phyloP scores from a whole-genome alignment of 2,113 vertebrate genomes.

The Mystacornis crossleyi region DNA sequence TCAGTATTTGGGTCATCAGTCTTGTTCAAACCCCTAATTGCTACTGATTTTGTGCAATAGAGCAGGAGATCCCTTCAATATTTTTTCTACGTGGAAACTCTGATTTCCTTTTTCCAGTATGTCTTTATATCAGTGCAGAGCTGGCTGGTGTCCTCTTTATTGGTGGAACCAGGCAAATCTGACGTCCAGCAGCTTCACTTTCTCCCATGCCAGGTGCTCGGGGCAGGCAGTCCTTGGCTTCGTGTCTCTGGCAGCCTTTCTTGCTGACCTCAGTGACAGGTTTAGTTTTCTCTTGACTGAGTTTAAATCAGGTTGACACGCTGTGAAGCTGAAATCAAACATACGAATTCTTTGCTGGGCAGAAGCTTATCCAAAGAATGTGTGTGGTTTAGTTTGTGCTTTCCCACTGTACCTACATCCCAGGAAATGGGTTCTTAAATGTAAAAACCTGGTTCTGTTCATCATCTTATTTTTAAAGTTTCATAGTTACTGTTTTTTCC shows the following conservation, averaged over 20 bases:
- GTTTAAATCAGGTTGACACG: neutral
- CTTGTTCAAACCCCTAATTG: neutral
- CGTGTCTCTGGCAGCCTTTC: neutral
- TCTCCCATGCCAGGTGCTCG: neutral
- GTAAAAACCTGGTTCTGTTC: neutral
- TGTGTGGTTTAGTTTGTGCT: neutral
- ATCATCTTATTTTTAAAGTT: neutral
- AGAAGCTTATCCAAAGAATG: neutral
- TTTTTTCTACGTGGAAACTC: neutral
- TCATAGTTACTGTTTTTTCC: neutral
- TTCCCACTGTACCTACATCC: neutral
- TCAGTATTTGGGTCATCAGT: neutral
- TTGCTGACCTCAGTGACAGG: neutral
- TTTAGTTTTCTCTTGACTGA: neutral
- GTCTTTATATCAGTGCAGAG: neutral
- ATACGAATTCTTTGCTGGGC: neutral
- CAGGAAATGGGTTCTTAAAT: neutral
- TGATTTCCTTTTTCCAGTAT: neutral
- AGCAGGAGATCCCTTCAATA: neutral
- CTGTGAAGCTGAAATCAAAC: conserved; percentile 4
- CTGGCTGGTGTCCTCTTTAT: neutral
- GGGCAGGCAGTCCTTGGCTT: neutral
- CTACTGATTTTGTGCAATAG: neutral
- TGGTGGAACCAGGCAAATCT: neutral
- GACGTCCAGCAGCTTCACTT: neutral